phyloP scores from a whole-genome alignment of 2,797 vertebrate genomes.

The Neosilurus mollespiculum region DNA sequence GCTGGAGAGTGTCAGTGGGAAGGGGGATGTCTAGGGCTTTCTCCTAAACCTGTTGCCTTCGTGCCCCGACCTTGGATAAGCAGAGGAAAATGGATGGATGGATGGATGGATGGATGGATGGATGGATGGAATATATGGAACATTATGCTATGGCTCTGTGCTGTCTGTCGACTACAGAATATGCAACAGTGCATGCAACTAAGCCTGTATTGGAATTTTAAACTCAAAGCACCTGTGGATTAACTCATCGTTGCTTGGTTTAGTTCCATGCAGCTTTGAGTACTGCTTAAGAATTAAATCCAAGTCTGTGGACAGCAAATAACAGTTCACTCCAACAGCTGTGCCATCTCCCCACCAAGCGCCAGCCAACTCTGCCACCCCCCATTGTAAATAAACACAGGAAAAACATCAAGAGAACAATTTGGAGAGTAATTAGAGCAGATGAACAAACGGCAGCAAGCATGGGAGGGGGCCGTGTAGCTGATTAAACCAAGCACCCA shows the following conservation, averaged over 20 bases:
- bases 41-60: no score
- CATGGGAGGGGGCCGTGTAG: constrained; percentile 71
- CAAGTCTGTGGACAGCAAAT: constrained; percentile 31
- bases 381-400: constrained; percentile 74
- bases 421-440: constrained; percentile 79
- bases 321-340: constrained; percentile 33
- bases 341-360: constrained; percentile 52
- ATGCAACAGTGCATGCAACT: neutral
- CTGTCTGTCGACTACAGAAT: neutral
- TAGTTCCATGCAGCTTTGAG: constrained; percentile 20
- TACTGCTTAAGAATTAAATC: constrained; percentile 23
- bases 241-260: constrained; percentile 16
- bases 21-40: no score
- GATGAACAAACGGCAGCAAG: constrained; percentile 72
- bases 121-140: neutral
- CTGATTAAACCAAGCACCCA: constrained; percentile 80
- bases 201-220: neutral
- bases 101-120: no score
- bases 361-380: constrained; percentile 43
- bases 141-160: neutral
- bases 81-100: no score
- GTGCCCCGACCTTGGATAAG: no score
- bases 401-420: constrained; percentile 79
- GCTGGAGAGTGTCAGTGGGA: no score
- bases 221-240: constrained; percentile 31